Percentiles rank a stretch among this genome's conserved stretches.
These are phyloP conservation scores for Daktulosphaira vitifoliae DNA, from an alignment of 1,140 invertebrate species.

Conservation along the genomic window DNA sequence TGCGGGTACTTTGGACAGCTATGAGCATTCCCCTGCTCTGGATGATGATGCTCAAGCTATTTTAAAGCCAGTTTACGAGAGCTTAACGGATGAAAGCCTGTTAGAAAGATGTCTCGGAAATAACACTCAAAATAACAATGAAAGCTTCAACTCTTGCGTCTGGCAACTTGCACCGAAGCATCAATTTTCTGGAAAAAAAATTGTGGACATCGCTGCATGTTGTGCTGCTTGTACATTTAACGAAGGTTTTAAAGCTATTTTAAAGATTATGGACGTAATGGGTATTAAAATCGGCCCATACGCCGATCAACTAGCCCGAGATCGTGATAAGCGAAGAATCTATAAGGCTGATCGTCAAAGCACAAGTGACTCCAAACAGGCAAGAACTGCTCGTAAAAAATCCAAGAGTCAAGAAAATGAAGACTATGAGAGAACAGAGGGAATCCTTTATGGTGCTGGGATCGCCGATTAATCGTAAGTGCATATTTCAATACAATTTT, in stretches of 20 bases:
- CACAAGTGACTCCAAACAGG: no score
- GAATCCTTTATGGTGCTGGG: no score
- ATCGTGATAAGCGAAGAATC: no score
- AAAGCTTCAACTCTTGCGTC: constrained; percentile 37
- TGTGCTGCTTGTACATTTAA: constrained; percentile 17
- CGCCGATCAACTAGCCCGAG: no score
- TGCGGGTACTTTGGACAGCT: constrained; percentile 27
- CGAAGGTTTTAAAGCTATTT: constrained; percentile 20
- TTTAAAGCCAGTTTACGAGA: constrained; percentile 37
- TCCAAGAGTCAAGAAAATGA: no score
- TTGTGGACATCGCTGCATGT: constrained; percentile 36
- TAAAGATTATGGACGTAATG: constrained; percentile 9
- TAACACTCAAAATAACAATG: constrained; percentile 38
- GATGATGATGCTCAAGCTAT: not conserved
- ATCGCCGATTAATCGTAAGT: no score
- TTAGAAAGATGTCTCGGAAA: constrained; percentile 36
- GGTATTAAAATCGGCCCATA: not conserved
- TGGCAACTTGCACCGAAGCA: constrained; percentile 38
- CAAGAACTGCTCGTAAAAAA: no score
- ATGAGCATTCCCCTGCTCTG: constrained; percentile 27
- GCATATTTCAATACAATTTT: no score
- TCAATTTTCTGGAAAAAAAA: constrained; percentile 35
- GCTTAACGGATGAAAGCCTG: constrained; percentile 30
- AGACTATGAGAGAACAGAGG: no score
- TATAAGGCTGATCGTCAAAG: no score